Evolutionary conservation across 2,888 invertebrate genomes (phyloP).

Genomic region (Caenorhabditis parvicauda): DNA sequence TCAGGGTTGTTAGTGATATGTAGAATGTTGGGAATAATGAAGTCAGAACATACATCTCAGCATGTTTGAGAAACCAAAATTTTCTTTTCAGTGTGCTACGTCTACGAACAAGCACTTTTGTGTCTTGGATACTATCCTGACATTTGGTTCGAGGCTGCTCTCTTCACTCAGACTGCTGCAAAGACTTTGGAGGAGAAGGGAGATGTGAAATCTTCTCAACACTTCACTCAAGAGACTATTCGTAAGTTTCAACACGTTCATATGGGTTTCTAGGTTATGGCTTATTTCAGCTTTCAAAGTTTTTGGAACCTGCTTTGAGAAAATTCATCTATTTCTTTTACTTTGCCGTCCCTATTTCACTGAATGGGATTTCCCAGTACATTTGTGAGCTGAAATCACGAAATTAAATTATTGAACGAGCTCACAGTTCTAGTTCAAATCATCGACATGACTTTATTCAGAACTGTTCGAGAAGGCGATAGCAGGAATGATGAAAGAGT

Average conservation of each 20-base stretch:
- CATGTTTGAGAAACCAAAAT: background rate
- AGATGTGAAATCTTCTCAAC: conserved; percentile 47
- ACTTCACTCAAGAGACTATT: conserved; percentile 36
- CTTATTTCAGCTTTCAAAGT: no score
- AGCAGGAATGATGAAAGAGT: conserved; percentile 81
- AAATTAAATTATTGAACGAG: no score
- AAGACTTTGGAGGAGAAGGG: conserved; percentile 79
- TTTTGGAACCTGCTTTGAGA: no score
- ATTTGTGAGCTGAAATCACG: no score
- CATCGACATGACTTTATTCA: no score
- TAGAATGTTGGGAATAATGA: background rate
- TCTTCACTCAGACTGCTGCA: conserved; percentile 90
- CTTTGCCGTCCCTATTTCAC: no score
- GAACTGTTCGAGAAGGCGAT: conserved; percentile 92
- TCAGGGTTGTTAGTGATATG: background rate
- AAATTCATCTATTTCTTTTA: no score
- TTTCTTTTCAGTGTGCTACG: conserved; percentile 81
- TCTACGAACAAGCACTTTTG: conserved; percentile 92
- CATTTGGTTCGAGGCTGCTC: conserved; percentile 97
- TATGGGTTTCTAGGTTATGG: no score
- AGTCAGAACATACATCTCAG: background rate
- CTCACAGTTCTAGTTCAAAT: no score
- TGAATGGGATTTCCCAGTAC: no score
- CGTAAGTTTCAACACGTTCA: conserved; percentile 38
- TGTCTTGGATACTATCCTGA: conserved; percentile 96